A percentile compares a stretch with the other conserved stretches of the same genome.
phyloP scores from a whole-genome alignment of 2,113 vertebrate genomes.

The Oxyruncus cristatus region DNA sequence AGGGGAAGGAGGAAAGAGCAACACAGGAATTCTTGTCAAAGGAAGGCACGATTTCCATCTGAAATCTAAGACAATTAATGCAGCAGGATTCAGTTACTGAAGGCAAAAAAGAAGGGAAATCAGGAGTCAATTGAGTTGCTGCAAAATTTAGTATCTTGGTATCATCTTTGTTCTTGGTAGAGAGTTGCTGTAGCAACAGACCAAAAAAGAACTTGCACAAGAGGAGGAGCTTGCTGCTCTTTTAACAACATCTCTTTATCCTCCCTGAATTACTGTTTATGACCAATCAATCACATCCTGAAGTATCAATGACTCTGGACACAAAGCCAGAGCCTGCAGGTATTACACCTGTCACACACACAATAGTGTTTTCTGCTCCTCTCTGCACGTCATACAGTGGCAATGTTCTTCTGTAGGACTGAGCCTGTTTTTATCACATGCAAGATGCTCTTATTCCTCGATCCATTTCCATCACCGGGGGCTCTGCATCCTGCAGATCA shows the following conservation, averaged over 20 bases:
- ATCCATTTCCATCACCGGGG: background rate
- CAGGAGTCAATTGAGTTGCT: constrained; percentile 64
- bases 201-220: constrained; percentile 53
- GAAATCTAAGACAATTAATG: constrained; percentile 54
- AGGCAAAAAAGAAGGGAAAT: constrained; percentile 46
- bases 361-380: background rate
- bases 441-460: background rate
- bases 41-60: constrained; percentile 33
- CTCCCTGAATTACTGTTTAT: background rate
- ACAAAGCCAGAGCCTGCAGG: background rate
- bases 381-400: background rate
- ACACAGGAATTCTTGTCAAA: constrained; percentile 9
- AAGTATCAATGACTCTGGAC: background rate
- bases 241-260: background rate
- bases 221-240: constrained; percentile 47
- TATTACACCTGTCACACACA: background rate
- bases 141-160: constrained; percentile 69
- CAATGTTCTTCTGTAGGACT: background rate
- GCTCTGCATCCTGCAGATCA: background rate
- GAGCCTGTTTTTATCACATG: background rate
- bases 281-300: background rate
- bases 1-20: constrained; percentile 16
- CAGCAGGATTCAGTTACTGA: constrained; percentile 29
- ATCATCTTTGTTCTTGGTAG: constrained; percentile 66
- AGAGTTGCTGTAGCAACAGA: constrained; percentile 72